Conservation (phyloP, 2,113 vertebrate species). For the cattle (Bos taurus) region ARS-UCD2.0 NC_037345.1:38333001-38333500, state of each 20-base stretch:
- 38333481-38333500: background rate
- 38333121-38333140: background rate
- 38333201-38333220: background rate
- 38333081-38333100: background rate
- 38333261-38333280: background rate
- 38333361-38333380: background rate
- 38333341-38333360: background rate
- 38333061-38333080: fast-evolving
- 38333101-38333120: background rate
- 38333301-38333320: background rate
- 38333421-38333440: background rate
- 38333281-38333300: background rate
- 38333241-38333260: background rate
- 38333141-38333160: background rate
- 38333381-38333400: background rate
- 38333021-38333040: background rate
- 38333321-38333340: background rate
- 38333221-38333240: background rate
- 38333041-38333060: fast-evolving
- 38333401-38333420: background rate
- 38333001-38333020: background rate
- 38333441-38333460: background rate
- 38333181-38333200: background rate
- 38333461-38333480: background rate
- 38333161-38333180: slow-evolving; percentile 24